Evolutionary conservation across 2,888 invertebrate species (phyloP).

Genomic region (Beris morrisii): DNA sequence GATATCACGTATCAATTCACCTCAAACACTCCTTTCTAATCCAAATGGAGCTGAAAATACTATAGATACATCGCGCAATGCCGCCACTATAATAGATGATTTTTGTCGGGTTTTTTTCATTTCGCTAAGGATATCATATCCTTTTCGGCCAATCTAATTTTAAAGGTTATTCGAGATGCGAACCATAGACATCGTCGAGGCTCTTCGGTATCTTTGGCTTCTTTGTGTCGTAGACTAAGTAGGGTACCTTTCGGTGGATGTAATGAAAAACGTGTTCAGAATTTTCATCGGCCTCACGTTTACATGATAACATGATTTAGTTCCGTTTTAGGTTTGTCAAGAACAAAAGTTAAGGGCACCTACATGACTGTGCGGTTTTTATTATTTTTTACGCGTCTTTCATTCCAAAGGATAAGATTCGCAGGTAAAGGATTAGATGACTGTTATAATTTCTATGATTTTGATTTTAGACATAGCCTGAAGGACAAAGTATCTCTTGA

Average conservation of each 20-base stretch:
- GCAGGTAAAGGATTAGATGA: constrained; percentile 13
- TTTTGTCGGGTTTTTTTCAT: no score
- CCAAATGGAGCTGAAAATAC: no score
- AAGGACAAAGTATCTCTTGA: no score
- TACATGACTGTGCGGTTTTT: neutral
- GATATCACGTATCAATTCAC: no score
- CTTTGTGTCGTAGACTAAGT: constrained; percentile 1
- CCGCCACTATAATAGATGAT: no score
- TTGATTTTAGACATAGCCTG: neutral
- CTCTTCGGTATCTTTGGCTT: neutral
- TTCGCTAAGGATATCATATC: no score
- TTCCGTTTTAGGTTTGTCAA: constrained; percentile 22
- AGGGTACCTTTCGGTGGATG: constrained; percentile 14
- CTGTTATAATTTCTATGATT: constrained; percentile 16
- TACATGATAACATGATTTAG: constrained; percentile 37
- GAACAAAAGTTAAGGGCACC: constrained; percentile 11
- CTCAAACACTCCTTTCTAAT: no score
- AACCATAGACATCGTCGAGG: no score
- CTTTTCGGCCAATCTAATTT: no score
- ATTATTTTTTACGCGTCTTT: constrained; percentile 1
- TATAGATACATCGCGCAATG: no score
- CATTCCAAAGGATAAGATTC: constrained; percentile 7
- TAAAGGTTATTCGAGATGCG: no score
- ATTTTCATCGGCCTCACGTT: constrained; percentile 36
- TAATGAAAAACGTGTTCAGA: constrained; percentile 39